Conservation (phyloP, 2,797 vertebrate genomes). For the Girardinus metallicus region DNA sequence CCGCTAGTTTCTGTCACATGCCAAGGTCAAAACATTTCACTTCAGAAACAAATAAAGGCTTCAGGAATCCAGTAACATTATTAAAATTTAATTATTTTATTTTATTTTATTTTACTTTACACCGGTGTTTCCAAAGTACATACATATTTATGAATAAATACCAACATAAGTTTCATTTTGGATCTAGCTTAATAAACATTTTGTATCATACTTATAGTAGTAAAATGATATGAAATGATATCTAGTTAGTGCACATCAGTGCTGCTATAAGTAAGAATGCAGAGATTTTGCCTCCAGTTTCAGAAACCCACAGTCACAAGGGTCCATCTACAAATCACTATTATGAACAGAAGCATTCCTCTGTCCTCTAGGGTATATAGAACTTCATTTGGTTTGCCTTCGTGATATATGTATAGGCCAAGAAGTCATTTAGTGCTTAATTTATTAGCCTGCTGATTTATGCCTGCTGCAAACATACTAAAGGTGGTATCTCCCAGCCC, state of each 20-base stretch:
- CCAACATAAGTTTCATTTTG: neutral
- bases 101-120: neutral
- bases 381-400: conserved; percentile 76
- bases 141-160: neutral
- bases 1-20: neutral
- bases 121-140: neutral
- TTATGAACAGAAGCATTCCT: conserved; percentile 85
- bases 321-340: conserved; percentile 79
- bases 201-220: neutral
- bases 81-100: neutral
- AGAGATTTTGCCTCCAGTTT: conserved; percentile 39
- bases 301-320: conserved; percentile 49
- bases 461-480: conserved; percentile 62
- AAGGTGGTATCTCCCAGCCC: conserved; percentile 50
- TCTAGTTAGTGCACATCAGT: neutral
- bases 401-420: conserved; percentile 81
- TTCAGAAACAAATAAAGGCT: neutral
- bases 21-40: neutral
- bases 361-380: conserved; percentile 80
- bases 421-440: conserved; percentile 84
- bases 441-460: conserved; percentile 83
- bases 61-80: neutral
- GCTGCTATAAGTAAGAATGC: conserved; percentile 7
- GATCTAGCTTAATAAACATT: neutral
- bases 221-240: neutral